Conservation (phyloP, 2,113 vertebrate species). For the Hyla sarda region DNA sequence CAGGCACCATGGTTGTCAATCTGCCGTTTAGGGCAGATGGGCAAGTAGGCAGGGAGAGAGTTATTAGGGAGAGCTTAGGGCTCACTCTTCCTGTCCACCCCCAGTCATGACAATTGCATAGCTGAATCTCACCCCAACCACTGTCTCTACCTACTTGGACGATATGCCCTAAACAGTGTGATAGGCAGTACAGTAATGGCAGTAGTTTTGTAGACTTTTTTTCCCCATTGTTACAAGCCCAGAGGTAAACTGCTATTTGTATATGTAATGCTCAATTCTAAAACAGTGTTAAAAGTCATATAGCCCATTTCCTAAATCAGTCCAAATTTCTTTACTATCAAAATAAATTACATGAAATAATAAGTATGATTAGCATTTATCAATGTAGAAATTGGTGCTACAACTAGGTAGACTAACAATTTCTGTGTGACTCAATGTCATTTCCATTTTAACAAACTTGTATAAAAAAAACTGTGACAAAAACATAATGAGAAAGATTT, state of each 20-base stretch:
- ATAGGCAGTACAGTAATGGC: too few relatives aligned
- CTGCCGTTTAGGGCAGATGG: too few relatives aligned
- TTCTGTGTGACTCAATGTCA: not conserved
- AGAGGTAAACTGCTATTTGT: not conserved
- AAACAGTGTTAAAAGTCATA: not conserved
- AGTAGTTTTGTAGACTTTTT: too few relatives aligned
- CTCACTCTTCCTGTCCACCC: too few relatives aligned
- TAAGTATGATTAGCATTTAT: not conserved
- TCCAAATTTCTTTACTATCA: not conserved
- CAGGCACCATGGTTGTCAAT: too few relatives aligned
- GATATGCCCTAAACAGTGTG: too few relatives aligned
- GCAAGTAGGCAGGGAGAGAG: too few relatives aligned
- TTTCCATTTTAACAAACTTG: constrained; percentile 25
- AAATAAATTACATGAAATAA: not conserved
- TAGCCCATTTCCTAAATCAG: not conserved
- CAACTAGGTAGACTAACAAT: not conserved
- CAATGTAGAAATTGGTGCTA: not conserved
- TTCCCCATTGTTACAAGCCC: not conserved
- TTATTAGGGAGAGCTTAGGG: too few relatives aligned
- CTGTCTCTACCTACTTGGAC: too few relatives aligned
- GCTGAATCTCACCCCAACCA: too few relatives aligned
- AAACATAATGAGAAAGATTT: constrained; percentile 7
- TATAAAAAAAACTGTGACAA: not conserved
- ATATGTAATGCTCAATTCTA: not conserved
- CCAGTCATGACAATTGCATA: too few relatives aligned